Conservation (phyloP, 2,888 invertebrate genomes). For the Polia nebulosa region DNA sequence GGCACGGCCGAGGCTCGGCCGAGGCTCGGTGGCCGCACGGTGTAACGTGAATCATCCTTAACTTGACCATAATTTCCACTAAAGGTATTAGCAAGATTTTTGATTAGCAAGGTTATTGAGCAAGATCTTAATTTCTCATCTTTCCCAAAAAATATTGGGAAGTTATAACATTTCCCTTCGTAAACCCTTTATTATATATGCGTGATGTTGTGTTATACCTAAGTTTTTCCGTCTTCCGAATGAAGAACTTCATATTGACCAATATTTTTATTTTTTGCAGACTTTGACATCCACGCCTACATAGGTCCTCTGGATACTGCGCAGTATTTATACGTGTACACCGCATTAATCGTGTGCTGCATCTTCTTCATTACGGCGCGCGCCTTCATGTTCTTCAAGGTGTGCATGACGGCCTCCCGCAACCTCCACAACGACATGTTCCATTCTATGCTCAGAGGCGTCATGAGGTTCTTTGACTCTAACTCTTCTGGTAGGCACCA, state of each 20-base stretch:
- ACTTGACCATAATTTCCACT: not conserved
- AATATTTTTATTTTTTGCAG: constrained; percentile 67
- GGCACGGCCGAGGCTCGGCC: too few relatives aligned
- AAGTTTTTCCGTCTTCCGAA: not conserved
- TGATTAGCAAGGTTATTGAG: too few relatives aligned
- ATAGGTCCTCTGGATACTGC: constrained; percentile 86
- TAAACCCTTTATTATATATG: too few relatives aligned
- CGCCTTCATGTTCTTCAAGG: constrained; percentile 93
- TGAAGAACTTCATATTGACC: not conserved
- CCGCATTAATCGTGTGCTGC: constrained; percentile 85
- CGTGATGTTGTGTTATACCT: too few relatives aligned
- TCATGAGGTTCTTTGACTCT: constrained; percentile 96
- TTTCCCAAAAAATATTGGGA: not conserved
- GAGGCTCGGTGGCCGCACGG: too few relatives aligned
- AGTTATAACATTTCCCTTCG: not conserved
- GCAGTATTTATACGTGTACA: constrained; percentile 86
- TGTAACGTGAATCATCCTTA: too few relatives aligned
- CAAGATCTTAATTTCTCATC: too few relatives aligned
- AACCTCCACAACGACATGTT: constrained; percentile 97
- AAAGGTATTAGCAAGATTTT: too few relatives aligned
- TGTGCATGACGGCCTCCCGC: constrained; percentile 94
- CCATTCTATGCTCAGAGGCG: constrained; percentile 93
- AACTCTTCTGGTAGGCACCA: constrained; percentile 94
- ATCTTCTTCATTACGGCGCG: constrained; percentile 91
- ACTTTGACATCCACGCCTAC: constrained; percentile 83